Evolutionary conservation across 2,113 vertebrate genomes (phyloP).

Genomic region (Dromaius novaehollandiae): DNA sequence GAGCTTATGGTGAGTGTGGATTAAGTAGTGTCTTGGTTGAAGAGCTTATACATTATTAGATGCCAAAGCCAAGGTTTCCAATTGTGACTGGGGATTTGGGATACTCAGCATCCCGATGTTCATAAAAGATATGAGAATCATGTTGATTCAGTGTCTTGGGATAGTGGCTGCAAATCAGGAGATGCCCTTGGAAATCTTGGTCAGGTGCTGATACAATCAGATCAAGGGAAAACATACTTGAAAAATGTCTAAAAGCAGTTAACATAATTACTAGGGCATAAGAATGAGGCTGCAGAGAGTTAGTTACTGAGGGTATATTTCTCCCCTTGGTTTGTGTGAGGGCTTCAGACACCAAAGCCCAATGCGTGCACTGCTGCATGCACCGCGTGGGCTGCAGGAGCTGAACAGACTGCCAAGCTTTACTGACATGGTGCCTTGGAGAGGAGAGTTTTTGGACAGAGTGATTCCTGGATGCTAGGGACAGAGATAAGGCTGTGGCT

Average conservation of each 20-base stretch:
- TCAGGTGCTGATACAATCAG: background rate
- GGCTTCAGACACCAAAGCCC: background rate
- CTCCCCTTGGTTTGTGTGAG: background rate
- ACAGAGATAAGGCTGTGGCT: background rate
- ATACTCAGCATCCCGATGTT: background rate
- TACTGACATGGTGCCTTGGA: background rate
- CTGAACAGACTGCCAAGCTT: background rate
- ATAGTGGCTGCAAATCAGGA: background rate
- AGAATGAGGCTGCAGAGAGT: background rate
- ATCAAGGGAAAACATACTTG: background rate
- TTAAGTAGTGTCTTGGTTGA: background rate
- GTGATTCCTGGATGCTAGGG: background rate
- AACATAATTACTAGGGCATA: background rate
- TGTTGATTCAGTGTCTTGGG: background rate
- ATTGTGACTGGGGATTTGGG: background rate
- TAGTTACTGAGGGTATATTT: background rate
- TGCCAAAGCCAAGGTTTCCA: background rate
- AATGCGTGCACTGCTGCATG: background rate
- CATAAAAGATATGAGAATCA: background rate
- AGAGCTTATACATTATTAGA: background rate
- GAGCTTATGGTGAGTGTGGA: conserved; percentile 93
- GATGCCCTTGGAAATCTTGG: background rate
- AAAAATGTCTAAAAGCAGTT: background rate
- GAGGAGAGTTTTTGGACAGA: conserved; percentile 15
- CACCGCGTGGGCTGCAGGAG: background rate